phyloP scores from a whole-genome alignment of 2,888 invertebrate genomes.

The Colletes collaris region DNA sequence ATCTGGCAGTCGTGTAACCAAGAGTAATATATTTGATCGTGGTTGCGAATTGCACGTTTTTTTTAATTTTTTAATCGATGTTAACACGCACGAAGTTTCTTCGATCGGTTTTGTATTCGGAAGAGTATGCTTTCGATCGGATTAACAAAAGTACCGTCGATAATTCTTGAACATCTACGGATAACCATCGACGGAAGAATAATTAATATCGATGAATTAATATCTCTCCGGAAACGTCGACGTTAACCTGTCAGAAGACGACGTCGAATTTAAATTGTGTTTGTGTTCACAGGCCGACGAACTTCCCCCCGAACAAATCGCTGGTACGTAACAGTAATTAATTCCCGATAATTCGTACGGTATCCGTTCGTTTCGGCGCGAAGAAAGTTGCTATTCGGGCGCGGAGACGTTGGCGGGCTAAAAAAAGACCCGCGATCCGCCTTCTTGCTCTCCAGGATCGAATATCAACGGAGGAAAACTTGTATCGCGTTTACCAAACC shows the following conservation, averaged over 20 bases:
- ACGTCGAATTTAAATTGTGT: constrained; percentile 48
- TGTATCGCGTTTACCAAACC: constrained; percentile 15
- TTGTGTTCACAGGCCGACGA: constrained; percentile 90
- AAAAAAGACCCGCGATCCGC: constrained; percentile 8
- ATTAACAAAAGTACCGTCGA: constrained; percentile 16
- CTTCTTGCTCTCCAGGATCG: constrained; percentile 15
- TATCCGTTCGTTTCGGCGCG: background rate
- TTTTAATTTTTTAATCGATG: background rate
- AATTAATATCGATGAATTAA: constrained; percentile 5
- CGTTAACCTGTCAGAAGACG: background rate
- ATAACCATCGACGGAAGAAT: background rate
- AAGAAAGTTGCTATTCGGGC: background rate
- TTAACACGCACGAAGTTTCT: constrained; percentile 43
- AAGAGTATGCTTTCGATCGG: constrained; percentile 1
- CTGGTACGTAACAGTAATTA: constrained; percentile 86
- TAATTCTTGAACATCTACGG: constrained; percentile 5
- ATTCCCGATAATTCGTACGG: too few relatives aligned
- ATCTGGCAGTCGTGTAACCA: background rate
- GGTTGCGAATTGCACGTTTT: constrained; percentile 20
- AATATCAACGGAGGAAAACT: constrained; percentile 17
- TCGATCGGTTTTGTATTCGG: background rate
- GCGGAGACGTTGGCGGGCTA: background rate
- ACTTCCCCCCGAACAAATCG: constrained; percentile 95
- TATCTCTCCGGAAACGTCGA: background rate
- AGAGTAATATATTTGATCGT: background rate